Conservation (phyloP, 2,797 vertebrate genomes). For the Sternarchorhynchus goeldii region DNA sequence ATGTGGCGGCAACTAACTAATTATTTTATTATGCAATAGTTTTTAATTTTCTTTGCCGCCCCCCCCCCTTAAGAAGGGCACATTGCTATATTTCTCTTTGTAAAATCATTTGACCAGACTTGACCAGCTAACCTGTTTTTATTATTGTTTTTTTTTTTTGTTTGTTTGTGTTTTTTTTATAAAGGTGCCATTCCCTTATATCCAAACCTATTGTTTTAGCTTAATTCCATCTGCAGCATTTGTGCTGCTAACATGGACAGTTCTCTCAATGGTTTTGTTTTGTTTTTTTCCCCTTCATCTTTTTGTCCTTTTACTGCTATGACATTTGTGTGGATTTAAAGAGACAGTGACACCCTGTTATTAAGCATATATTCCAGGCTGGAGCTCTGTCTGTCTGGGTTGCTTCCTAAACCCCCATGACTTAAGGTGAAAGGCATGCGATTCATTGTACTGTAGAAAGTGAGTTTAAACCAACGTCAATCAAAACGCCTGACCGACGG, state of each 20-base stretch:
- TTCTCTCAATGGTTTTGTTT: neutral
- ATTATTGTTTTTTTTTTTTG: neutral
- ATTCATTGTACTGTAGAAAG: constrained; percentile 9
- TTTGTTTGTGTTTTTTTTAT: constrained; percentile 12
- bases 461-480: neutral
- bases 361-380: constrained; percentile 15
- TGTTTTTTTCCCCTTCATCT: neutral
- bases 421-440: constrained; percentile 12
- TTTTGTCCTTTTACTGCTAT: neutral
- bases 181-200: neutral
- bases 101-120: too few relatives aligned
- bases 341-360: neutral
- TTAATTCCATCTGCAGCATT: neutral
- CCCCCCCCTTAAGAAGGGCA: neutral
- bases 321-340: neutral
- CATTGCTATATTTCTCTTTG: neutral
- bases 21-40: neutral
- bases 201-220: neutral
- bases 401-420: neutral
- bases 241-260: too few relatives aligned
- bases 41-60: constrained; percentile 2
- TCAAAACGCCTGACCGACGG: neutral
- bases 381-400: neutral
- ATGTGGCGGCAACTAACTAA: neutral
- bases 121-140: neutral